Evolutionary conservation across 2,888 invertebrate genomes (phyloP), one percentile per base, ranked within the genome.

Genomic region (Drosophila borealis): DNA sequence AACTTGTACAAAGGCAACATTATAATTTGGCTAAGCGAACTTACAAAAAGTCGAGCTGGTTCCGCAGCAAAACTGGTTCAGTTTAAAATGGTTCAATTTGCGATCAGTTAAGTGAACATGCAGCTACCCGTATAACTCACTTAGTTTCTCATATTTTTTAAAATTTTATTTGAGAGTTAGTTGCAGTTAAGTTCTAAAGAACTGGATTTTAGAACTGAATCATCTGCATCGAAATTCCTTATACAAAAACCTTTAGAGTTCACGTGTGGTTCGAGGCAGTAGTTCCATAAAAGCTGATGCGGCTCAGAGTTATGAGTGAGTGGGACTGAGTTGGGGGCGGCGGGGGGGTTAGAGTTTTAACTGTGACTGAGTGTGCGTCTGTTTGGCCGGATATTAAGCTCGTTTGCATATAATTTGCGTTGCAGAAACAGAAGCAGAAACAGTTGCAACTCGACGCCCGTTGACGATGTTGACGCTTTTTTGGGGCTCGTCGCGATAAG

Each of bases 321-420:
- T 36, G 41, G 11, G 34, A 25, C 19, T 1, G n/a, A 13, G 29
- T 8, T 2, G 25, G 21, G 41, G 10, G 33, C 25, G 25, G 37
- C n/a, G 14, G 33, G 29, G 0, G 13, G n/a, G n/a, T 11, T n/a
- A 13, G 44, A 10, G n/a, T 34, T 55, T 17, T 49, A 48, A n/a
- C 21, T 41, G 21, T 69, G 57, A 36, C 70, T 53, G 82, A 49
- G 69, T 63, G 65, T 81, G 62, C 60, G 81, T 78, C 81, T 84
- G 88, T 88, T 85, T 85, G 85, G 88, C 85, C 88, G 89, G 85
- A 89, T 83, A 89, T 83, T 88, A 89, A 84, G 88, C 89, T 84
- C 83, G 88, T 84, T 89, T 84, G 83, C 83, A 84, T 84, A 89
- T 87, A 80, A 89, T 88, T 87, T 81, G 81, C 84, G 89, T 83